These are phyloP conservation scores for Didymodactylos carnosus DNA, from an alignment of 2,888 invertebrate genomes.

Conservation along the genomic window DNA sequence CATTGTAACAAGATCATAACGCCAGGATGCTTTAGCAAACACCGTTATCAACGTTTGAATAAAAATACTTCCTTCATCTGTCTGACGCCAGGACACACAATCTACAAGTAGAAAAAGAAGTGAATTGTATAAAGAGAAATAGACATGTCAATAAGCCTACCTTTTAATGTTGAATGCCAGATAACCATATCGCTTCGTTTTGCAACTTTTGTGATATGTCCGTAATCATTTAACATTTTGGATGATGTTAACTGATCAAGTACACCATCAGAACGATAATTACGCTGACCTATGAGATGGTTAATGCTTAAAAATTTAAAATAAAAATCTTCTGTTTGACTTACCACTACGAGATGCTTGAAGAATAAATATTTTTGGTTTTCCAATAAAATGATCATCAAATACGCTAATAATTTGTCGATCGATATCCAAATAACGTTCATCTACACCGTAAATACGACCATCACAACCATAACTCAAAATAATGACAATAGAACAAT, in stretches of 20 bases:
- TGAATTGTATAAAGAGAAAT: too few relatives aligned
- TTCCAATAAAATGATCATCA: slow-evolving; percentile 9
- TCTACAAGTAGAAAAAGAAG: background rate
- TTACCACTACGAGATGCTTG: slow-evolving; percentile 12
- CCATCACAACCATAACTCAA: slow-evolving; percentile 13
- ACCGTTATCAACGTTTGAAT: slow-evolving; percentile 12
- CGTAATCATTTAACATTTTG: too few relatives aligned
- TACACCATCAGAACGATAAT: background rate
- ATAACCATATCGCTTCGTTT: slow-evolving; percentile 10
- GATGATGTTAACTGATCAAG: too few relatives aligned
- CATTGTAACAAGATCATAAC: slow-evolving; percentile 8
- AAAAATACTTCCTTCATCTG: slow-evolving; percentile 6
- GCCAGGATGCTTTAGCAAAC: slow-evolving; percentile 4
- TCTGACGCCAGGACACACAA: background rate
- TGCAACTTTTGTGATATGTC: background rate
- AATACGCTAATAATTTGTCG: slow-evolving; percentile 5
- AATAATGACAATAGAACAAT: slow-evolving; percentile 2
- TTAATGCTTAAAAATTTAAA: too few relatives aligned
- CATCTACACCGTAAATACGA: slow-evolving; percentile 1
- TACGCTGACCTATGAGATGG: background rate
- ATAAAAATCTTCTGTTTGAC: too few relatives aligned
- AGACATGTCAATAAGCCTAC: background rate
- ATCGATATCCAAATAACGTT: slow-evolving; percentile 1
- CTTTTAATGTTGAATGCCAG: slow-evolving; percentile 10
- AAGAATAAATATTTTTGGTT: slow-evolving; percentile 12